These are phyloP conservation scores for Lithophane socia DNA, from an alignment of 2,888 invertebrate genomes.

Conservation along the genomic window DNA sequence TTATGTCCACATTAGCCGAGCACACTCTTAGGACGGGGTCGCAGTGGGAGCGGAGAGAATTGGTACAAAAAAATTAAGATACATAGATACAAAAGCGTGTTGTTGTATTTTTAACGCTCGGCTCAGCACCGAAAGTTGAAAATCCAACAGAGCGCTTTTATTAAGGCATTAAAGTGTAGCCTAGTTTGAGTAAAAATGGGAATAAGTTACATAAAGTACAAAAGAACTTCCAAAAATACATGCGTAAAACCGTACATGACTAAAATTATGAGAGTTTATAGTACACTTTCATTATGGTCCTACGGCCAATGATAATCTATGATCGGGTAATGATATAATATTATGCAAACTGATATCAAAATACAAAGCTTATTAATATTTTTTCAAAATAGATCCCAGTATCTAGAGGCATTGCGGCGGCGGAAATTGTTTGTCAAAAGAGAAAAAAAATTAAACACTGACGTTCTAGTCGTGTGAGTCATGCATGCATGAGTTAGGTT, in stretches of 20 bases:
- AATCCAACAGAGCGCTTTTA: neutral
- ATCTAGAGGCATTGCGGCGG: no score
- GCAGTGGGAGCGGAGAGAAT: slow-evolving; percentile 34
- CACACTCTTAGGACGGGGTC: slow-evolving; percentile 38
- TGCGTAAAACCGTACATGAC: neutral
- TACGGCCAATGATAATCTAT: no score
- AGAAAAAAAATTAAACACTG: neutral
- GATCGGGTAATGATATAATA: neutral
- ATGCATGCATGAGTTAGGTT: no score
- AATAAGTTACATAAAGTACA: neutral
- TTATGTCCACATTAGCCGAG: slow-evolving; percentile 74
- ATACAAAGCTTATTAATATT: neutral
- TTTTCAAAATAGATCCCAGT: no score
- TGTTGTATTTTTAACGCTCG: no score
- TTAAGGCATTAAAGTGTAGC: neutral
- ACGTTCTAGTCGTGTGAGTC: rapidly evolving
- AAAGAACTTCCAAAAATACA: neutral
- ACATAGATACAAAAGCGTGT: no score
- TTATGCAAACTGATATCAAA: neutral
- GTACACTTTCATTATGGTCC: neutral
- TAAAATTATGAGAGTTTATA: neutral
- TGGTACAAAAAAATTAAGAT: no score
- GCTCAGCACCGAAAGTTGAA: neutral
- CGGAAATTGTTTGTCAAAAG: no score
- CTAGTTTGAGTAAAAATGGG: neutral